phyloP scores from a whole-genome alignment of 2,888 invertebrate species.

The Auanema sp. region DNA sequence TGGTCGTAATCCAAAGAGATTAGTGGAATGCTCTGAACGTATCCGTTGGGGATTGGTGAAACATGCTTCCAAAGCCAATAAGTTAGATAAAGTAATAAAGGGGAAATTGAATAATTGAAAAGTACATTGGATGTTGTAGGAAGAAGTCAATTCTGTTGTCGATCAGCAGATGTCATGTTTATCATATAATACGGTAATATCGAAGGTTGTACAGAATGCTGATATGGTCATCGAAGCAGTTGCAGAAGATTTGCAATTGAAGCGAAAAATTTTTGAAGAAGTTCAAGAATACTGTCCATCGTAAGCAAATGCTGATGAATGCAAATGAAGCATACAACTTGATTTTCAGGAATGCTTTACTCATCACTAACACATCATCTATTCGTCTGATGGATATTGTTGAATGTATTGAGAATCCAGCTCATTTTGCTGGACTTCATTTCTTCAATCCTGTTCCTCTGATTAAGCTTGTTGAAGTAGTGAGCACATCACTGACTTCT shows the following conservation, averaged over 20 bases:
- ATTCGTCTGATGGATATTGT: conserved; percentile 79
- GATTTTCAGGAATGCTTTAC: conserved; percentile 75
- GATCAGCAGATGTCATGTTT: conserved; percentile 9
- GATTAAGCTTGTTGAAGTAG: conserved; percentile 84
- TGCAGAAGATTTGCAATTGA: conserved; percentile 78
- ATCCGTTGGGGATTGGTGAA: conserved; percentile 32
- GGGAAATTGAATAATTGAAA: not conserved
- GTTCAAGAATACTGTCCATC: conserved; percentile 72
- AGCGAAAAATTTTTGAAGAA: conserved; percentile 76
- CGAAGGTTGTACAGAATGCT: conserved; percentile 71
- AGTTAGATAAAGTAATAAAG: conserved; percentile 7
- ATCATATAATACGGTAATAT: conserved; percentile 52
- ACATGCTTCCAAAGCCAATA: conserved; percentile 27
- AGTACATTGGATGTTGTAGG: conserved; percentile 3
- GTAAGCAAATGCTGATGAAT: too few relatives aligned
- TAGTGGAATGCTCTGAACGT: conserved; percentile 73
- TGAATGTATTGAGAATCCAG: conserved; percentile 56
- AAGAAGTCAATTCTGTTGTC: not conserved
- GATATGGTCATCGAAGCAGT: conserved; percentile 84
- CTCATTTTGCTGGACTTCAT: conserved; percentile 81
- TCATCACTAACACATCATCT: conserved; percentile 87
- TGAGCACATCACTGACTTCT: conserved; percentile 77
- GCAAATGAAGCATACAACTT: too few relatives aligned
- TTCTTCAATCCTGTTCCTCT: conserved; percentile 90
- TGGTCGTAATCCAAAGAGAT: conserved; percentile 75